Conservation (phyloP, 2,888 invertebrate genomes). For the Bembecia ichneumoniformis region DNA sequence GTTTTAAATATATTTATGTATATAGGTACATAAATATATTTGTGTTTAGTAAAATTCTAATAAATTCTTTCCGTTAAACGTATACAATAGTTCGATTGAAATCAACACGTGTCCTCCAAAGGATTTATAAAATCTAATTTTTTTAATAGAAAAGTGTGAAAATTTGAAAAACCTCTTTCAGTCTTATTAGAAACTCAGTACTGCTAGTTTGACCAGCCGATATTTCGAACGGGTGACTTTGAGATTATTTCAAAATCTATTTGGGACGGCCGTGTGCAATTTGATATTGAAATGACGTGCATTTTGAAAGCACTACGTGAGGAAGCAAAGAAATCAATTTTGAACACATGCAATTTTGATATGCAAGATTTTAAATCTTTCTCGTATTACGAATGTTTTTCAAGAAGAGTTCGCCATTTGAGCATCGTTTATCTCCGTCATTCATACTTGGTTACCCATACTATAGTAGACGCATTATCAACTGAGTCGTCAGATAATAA, state of each 20-base stretch:
- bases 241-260: neutral
- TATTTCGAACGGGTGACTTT: slow-evolving; percentile 6
- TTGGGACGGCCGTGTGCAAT: slow-evolving; percentile 24
- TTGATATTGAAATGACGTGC: neutral
- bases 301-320: too few relatives aligned
- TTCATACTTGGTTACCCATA: too few relatives aligned
- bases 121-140: slow-evolving; percentile 38
- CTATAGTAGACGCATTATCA: too few relatives aligned
- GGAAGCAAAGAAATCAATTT: too few relatives aligned
- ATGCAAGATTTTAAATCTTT: too few relatives aligned
- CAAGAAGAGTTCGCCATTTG: too few relatives aligned
- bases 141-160: slow-evolving; percentile 56
- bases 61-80: neutral
- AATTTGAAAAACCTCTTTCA: slow-evolving; percentile 50
- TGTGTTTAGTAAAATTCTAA: neutral
- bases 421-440: too few relatives aligned
- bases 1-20: neutral
- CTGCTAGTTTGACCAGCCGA: slow-evolving; percentile 27
- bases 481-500: too few relatives aligned
- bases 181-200: slow-evolving; percentile 55
- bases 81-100: neutral
- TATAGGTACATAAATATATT: neutral
- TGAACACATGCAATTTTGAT: too few relatives aligned
- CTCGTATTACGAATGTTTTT: too few relatives aligned
- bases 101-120: slow-evolving; percentile 1